A percentile compares a stretch with the other conserved stretches of the same genome.
Evolutionary conservation across 2,797 vertebrate species (phyloP).

Genomic region (Todus mexicanus): DNA sequence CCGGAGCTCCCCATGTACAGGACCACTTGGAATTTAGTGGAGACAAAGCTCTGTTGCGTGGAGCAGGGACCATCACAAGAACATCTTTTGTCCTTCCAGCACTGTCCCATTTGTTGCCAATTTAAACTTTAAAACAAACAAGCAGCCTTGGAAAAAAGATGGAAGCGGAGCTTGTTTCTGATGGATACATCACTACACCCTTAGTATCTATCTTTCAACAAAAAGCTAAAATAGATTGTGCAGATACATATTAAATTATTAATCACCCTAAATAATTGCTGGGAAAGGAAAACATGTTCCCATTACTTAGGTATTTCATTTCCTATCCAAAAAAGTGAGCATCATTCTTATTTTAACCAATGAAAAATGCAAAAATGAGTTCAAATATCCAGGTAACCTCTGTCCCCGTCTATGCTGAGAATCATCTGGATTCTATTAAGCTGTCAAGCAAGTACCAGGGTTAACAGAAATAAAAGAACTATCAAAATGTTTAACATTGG

Average conservation of each 20-base stretch:
- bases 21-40: background rate
- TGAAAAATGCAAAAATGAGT: background rate
- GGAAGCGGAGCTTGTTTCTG: background rate
- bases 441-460: background rate
- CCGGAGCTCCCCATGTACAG: background rate
- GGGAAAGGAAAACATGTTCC: background rate
- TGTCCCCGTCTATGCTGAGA: background rate
- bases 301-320: background rate
- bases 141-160: background rate
- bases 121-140: background rate
- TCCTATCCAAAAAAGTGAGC: background rate
- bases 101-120: background rate
- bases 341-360: background rate
- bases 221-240: background rate
- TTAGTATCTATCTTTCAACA: background rate
- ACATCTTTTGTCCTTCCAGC: background rate
- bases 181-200: background rate
- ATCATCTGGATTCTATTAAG: slow-evolving; percentile 1
- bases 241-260: background rate
- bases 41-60: background rate
- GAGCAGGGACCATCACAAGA: background rate
- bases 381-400: background rate
- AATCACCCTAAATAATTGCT: background rate
- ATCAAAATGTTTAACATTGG: background rate
- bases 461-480: background rate